Evolutionary conservation across 2,113 vertebrate genomes (phyloP).

Genomic region (Tautogolabrus adspersus): DNA sequence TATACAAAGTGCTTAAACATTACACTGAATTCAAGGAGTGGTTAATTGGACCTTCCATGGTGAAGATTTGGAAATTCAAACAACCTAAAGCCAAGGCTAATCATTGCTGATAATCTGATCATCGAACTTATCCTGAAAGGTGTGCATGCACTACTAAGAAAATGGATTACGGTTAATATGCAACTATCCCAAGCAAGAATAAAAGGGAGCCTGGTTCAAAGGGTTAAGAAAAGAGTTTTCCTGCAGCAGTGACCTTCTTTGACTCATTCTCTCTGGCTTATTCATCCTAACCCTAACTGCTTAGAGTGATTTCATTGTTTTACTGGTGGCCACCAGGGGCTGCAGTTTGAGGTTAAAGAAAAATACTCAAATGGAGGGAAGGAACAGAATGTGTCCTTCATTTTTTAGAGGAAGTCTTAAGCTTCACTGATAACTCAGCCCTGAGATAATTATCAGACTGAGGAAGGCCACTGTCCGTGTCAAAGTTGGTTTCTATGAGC

Average conservation of each 20-base stretch:
- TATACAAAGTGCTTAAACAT: too few relatives aligned
- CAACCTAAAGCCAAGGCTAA: neutral
- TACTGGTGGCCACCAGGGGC: slow-evolving; percentile 18
- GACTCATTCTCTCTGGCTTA: slow-evolving; percentile 9
- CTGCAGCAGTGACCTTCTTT: neutral
- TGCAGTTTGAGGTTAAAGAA: slow-evolving; percentile 54
- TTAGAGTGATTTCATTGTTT: slow-evolving; percentile 11
- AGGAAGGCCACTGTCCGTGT: slow-evolving; percentile 11
- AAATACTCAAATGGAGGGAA: slow-evolving; percentile 29
- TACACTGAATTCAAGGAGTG: neutral
- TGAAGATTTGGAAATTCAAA: neutral
- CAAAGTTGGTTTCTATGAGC: slow-evolving; percentile 20
- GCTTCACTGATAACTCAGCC: slow-evolving; percentile 1
- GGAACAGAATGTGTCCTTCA: slow-evolving; percentile 12
- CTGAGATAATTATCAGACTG: slow-evolving; percentile 24
- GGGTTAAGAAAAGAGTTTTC: neutral
- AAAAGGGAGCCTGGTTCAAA: neutral
- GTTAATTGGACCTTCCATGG: neutral
- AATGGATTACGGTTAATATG: neutral
- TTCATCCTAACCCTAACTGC: slow-evolving; percentile 4
- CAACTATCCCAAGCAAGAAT: neutral
- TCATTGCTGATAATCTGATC: too few relatives aligned
- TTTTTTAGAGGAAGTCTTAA: slow-evolving; percentile 42
- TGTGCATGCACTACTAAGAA: too few relatives aligned
- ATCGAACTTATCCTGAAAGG: too few relatives aligned